These are phyloP conservation scores for Dryomyza anilis DNA, from an alignment of 2,888 invertebrate species.

Conservation along the genomic window DNA sequence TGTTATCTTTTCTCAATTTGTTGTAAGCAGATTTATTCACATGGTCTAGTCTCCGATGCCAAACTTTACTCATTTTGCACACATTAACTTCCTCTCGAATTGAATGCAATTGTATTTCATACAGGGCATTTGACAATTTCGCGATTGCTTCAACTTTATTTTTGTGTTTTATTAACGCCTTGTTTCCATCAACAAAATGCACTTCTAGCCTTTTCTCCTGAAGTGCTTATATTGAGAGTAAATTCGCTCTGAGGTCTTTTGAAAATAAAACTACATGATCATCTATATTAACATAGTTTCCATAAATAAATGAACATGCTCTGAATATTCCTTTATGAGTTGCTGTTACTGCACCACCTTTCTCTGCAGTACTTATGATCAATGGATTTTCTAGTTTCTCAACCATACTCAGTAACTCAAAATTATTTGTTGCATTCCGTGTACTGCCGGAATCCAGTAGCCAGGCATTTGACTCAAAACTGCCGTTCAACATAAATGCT, in stretches of 20 bases:
- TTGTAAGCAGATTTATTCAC: too few relatives aligned
- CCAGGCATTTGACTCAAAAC: background rate
- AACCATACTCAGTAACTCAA: background rate
- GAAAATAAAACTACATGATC: background rate
- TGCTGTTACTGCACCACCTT: slow-evolving; percentile 7
- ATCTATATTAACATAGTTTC: background rate
- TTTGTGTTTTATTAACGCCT: background rate
- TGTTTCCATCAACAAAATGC: background rate
- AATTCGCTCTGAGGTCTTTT: too few relatives aligned
- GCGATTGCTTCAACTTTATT: background rate
- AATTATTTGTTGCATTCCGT: slow-evolving; percentile 6
- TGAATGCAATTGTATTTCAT: background rate
- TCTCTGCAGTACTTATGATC: slow-evolving; percentile 11
- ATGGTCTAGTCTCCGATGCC: slow-evolving; percentile 25
- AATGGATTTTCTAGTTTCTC: background rate
- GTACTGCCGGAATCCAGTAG: slow-evolving; percentile 16
- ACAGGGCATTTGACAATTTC: background rate
- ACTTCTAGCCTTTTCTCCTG: background rate
- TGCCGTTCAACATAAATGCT: slow-evolving; percentile 11
- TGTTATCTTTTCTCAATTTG: background rate
- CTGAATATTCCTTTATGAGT: background rate
- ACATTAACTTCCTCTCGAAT: slow-evolving; percentile 5
- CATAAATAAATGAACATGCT: background rate
- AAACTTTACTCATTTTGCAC: slow-evolving; percentile 20
- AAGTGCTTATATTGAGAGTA: too few relatives aligned